Evolutionary conservation across 2,113 vertebrate genomes (phyloP).

Genomic region (Poeciliopsis retropinna): DNA sequence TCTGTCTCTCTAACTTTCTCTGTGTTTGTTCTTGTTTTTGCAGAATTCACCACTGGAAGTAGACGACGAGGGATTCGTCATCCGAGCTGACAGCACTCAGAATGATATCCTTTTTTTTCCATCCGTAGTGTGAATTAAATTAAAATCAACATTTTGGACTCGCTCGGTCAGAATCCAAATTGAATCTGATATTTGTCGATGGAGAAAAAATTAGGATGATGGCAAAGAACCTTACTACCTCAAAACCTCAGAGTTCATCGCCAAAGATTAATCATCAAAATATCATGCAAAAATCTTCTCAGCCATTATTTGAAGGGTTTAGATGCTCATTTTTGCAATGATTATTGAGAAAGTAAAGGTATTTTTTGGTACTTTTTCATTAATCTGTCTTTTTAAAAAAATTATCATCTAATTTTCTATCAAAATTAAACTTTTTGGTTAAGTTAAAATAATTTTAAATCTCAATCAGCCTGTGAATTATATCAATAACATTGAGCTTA

Average conservation of each 20-base stretch:
- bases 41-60: constrained; percentile 88
- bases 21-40: constrained; percentile 25
- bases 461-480: background rate
- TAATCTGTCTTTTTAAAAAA: background rate
- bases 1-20: constrained; percentile 15
- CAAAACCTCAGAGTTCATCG: background rate
- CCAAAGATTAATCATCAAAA: background rate
- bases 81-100: constrained; percentile 83
- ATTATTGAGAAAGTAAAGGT: no score
- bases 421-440: background rate
- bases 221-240: background rate
- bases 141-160: background rate
- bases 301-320: background rate
- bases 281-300: background rate
- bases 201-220: background rate
- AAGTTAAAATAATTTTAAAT: background rate
- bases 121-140: background rate
- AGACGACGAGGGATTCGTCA: constrained; percentile 94
- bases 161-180: no score
- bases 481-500: background rate
- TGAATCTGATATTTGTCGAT: no score
- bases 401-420: background rate
- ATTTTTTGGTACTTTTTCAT: background rate
- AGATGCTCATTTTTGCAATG: no score
- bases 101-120: constrained; percentile 88